Percentiles rank a stretch among this genome's conserved stretches.
Conservation (phyloP, 2,113 vertebrate genomes). For the Prietella phreatophila region DNA sequence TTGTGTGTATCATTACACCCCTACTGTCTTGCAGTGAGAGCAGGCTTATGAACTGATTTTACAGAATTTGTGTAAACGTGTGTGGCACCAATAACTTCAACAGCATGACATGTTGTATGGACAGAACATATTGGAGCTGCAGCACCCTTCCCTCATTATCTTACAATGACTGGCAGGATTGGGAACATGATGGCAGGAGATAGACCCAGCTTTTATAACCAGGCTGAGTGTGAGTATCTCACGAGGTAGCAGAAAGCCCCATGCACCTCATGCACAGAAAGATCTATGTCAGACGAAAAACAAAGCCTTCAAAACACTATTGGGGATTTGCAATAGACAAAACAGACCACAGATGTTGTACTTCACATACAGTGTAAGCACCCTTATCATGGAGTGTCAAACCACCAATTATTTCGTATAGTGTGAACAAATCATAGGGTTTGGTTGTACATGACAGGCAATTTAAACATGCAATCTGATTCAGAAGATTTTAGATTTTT, state of each 20-base stretch:
- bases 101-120: background rate
- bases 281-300: slow-evolving; percentile 6
- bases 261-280: background rate
- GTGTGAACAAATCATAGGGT: background rate
- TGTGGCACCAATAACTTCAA: background rate
- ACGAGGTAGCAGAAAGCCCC: background rate
- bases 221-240: background rate
- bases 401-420: background rate
- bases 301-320: slow-evolving; percentile 1
- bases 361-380: background rate
- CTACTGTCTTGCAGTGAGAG: background rate
- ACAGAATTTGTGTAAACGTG: background rate
- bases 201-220: slow-evolving; percentile 12
- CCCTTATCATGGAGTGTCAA: background rate
- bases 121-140: background rate
- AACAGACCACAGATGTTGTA: background rate
- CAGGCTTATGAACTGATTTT: background rate
- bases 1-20: background rate
- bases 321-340: background rate
- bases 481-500: background rate
- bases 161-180: background rate
- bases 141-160: background rate
- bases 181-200: background rate
- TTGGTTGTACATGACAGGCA: background rate
- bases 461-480: background rate